Evolutionary conservation across 2,113 vertebrate genomes (phyloP).

Genomic region (Engystomops pustulosus): DNA sequence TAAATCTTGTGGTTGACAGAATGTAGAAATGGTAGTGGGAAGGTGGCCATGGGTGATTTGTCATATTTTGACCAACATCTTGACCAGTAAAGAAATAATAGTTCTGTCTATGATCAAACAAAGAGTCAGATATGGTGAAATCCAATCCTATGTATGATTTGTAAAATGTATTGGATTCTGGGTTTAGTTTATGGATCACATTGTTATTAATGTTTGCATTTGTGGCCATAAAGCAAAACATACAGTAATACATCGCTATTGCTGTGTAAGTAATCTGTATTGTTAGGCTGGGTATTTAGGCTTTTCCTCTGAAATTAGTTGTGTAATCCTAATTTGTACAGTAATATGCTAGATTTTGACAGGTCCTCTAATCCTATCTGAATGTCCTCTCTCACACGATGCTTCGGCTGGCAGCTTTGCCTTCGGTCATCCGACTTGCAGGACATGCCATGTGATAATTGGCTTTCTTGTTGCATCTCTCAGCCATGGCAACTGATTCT

Average conservation of each 20-base stretch:
- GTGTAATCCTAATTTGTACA: constrained; percentile 29
- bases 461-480: constrained; percentile 55
- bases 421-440: constrained; percentile 20
- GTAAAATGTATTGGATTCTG: too few species aligned
- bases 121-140: too few species aligned
- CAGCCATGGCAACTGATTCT: constrained; percentile 58
- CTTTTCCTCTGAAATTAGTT: not conserved
- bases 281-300: not conserved
- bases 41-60: too few species aligned
- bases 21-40: too few species aligned
- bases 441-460: constrained; percentile 46
- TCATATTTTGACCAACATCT: too few species aligned
- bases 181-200: too few species aligned
- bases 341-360: constrained; percentile 19
- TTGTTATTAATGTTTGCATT: too few species aligned
- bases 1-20: too few species aligned
- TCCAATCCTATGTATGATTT: too few species aligned
- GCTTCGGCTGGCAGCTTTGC: not conserved
- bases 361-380: constrained; percentile 16
- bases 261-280: not conserved
- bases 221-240: too few species aligned
- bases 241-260: not conserved
- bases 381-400: constrained; percentile 15
- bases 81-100: too few species aligned
- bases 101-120: too few species aligned